Base-by-base conservation (phyloP, 2,888 invertebrate species). In the Coenonympha arcania region DNA sequence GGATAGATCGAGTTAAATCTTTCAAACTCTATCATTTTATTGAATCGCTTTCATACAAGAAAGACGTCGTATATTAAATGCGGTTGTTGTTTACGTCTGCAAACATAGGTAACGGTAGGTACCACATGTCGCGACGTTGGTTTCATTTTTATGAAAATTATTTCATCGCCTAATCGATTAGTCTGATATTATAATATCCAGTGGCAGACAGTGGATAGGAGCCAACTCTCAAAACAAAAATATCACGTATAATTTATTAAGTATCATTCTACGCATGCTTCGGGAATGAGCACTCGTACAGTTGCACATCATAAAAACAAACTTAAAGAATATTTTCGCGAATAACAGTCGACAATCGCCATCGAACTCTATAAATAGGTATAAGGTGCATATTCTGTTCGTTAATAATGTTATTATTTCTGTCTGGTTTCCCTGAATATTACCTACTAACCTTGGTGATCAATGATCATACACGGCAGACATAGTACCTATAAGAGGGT, bases 241-340 rank as follows among this genome's bases (percentile, higher is more conserved):
- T 85, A 84, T 78, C 79, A 68, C 75, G 68, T 75, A 76, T 82
- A 83, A 85, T 80, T 85, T 83, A 83, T 85, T 76, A 66, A 65
- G 66, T 75, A 79, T 73, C 73, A 80, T 80, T 83, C 78, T 79
- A 76, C 77, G 73, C 72, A 78, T 82, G 68, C 71, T 71, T 76
- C 66, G 52, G 63, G 64, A 72, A 69, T 71, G 79, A 78, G 73
- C 66, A 64, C 71, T 68, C 71, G 64, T 73, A 77, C 75, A 74
- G 75, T 80, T 84, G 83, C 83, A 86, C 77, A 75, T 81, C 79
- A 76, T 83, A 79, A 82, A 82, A 84, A 79, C 71, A 79, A 76
- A 75, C 64, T 76, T 69, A 67, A 72, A 75, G 74, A 78, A 75
- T 75, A 68, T 75, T 77, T 76, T 61, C 51, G 53, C 52, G 47